Conservation (phyloP, 2,113 vertebrate species). For the Chiloscyllium plagiosum region DNA sequence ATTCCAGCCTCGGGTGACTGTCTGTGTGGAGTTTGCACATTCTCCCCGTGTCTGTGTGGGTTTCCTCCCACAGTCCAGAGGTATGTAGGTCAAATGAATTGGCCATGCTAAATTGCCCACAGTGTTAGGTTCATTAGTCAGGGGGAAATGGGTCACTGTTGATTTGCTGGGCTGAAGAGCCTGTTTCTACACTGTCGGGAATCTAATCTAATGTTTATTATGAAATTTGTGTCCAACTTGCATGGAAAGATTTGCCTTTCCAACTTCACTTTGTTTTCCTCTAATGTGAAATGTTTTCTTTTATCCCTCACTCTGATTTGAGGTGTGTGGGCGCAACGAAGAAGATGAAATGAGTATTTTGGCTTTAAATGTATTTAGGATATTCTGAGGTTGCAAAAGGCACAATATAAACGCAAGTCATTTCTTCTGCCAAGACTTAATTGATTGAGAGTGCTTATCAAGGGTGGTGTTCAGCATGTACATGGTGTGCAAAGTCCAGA, state of each 20-base stretch:
- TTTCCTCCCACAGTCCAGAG: too few species aligned
- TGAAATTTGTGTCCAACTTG: background rate
- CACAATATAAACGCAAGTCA: background rate
- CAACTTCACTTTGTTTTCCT: background rate
- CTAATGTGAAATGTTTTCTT: background rate
- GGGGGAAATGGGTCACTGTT: too few species aligned
- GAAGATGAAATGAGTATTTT: background rate
- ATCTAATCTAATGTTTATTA: background rate
- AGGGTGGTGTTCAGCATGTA: background rate
- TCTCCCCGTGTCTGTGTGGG: too few species aligned
- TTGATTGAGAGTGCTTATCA: background rate
- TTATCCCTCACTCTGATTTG: background rate
- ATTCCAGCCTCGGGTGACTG: too few species aligned
- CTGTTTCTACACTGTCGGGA: too few species aligned
- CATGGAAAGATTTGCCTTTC: background rate
- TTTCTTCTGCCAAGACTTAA: background rate
- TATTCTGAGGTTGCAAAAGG: background rate
- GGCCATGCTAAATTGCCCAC: too few species aligned
- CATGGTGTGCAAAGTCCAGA: background rate
- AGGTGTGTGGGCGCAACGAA: background rate
- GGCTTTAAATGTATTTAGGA: background rate
- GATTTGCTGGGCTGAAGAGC: too few species aligned
- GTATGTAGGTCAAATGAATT: too few species aligned
- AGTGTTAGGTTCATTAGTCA: too few species aligned
- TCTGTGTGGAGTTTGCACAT: too few species aligned